Evolutionary conservation across 1,140 invertebrate species (phyloP), one percentile per base, ranked within the genome.

Genomic region (Marisa cornuarietis): DNA sequence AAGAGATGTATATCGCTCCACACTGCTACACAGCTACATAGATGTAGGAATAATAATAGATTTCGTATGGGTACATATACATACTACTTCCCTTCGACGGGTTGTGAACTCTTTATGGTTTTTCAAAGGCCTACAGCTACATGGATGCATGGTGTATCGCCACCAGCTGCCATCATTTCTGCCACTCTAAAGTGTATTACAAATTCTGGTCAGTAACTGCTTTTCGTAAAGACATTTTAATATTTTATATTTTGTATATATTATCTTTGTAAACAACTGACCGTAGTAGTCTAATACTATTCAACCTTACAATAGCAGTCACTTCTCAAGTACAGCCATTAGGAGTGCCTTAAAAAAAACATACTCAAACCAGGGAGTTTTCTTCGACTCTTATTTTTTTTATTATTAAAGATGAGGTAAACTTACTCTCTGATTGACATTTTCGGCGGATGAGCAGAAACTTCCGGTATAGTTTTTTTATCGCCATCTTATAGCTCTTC

Each of bases 371-470:
- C n/a, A n/a, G n/a, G n/a, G n/a, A n/a, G n/a, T n/a, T 66, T 66
- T 20, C 26, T 8, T 20, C 65, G 8, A 22, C 20, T 7, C 20
- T 26, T 13, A 13, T 68, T 22, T 68, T 31, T 68, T 31, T 68
- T 22, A 11, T 68, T n/a, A 0, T 11, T 68, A 11, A 24, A 31
- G 7, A 31, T 68, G 65, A 13, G 13, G 22, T 6, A 11, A 31
- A 77, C 76, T 66, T 69, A 77, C 76, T 77, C 54, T 77, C 63
- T 9, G 76, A 31, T 18, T 69, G 62, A 63, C 49, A 77, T 22
- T 54, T 77, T 16, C 76, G 65, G 24, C 76, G 76, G 26, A 77
- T 77, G 42, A 24, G 65, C n/a, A 77, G 63, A 26, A 77, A 77
- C 76, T 77, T 77, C 51, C 76, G 14, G 76, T 68, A 68, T 26